Percentiles rank a stretch among this genome's conserved stretches.
Evolutionary conservation across 2,797 vertebrate genomes (phyloP).

Genomic region (Poeciliopsis gracilis): DNA sequence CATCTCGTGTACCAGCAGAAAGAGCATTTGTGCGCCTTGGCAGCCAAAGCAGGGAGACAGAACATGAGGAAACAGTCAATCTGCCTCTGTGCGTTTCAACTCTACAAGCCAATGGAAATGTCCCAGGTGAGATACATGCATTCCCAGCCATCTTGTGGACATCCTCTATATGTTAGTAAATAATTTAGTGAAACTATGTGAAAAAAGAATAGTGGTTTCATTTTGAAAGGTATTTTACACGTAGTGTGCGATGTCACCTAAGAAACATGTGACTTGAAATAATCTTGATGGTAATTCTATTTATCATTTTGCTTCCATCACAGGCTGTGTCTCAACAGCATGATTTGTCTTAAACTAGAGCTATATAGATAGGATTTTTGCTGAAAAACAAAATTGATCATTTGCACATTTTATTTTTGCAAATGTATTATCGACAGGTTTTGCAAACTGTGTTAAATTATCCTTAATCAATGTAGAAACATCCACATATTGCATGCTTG

Average conservation of each 20-base stretch:
- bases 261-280: background rate
- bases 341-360: no score
- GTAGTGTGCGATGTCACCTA: background rate
- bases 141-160: conserved; percentile 8
- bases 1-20: conserved; percentile 58
- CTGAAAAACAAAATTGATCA: background rate
- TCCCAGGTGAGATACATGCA: conserved; percentile 32
- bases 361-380: no score
- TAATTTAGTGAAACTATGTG: conserved; percentile 17
- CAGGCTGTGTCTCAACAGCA: background rate
- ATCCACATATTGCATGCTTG: background rate
- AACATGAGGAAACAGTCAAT: conserved; percentile 53
- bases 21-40: conserved; percentile 68
- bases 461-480: background rate
- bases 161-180: background rate
- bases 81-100: conserved; percentile 35
- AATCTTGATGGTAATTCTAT: background rate
- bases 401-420: background rate
- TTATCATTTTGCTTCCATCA: background rate
- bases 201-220: background rate
- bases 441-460: background rate
- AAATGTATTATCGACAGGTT: background rate
- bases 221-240: background rate
- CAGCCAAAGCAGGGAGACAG: conserved; percentile 62
- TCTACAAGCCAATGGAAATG: conserved; percentile 27